Evolutionary conservation across 2,888 invertebrate genomes (phyloP), one percentile per base, ranked within the genome.

Genomic region (Xestobium rufovillosum): DNA sequence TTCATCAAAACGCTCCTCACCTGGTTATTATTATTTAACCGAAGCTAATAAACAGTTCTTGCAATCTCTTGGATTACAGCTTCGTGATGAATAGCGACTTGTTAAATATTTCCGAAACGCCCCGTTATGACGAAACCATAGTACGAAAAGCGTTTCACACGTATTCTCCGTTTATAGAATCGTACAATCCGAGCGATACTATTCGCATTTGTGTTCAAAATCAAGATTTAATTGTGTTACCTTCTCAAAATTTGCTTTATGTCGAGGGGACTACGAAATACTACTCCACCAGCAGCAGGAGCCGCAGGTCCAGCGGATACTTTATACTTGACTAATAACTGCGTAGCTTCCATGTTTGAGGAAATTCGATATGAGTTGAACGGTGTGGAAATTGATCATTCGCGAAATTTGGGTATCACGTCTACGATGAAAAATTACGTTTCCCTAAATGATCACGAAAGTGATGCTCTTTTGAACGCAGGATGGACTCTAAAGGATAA

Each of bases 121-220:
- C 9, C 6, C 9, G 4, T 6, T 36, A 23, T 17, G 45, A 44
- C 38, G 42, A 42, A 8, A 33, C 31, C 2, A 25, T 48, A 19
- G 16, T 17, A 11, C 26, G 34, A 32, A 31, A 31, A 12, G 42
- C 45, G 38, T 27, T 23, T 26, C 38, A 42, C 19, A 42, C 43
- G 3, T 48, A 49, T 16, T 25, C 36, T 14, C 39, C 46, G 3
- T 43, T 30, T 15, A 34, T 38, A 2, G 42, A 55, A 53, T 48
- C 42, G 8, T 47, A 47, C 32, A 25, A 42, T 9, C 35, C 42
- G 14, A 45, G 28, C 31, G 50, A 49, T 38, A 36, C 31, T 12
- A 37, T 50, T 3, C 41, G 44, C 28, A 44, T 49, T 26, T 34
- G 9, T 3, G 43, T 49, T 12, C 43, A 49, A 29, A 43, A 47